Base-by-base conservation (phyloP, 2,113 vertebrate species). In the Hylia prasina region DNA sequence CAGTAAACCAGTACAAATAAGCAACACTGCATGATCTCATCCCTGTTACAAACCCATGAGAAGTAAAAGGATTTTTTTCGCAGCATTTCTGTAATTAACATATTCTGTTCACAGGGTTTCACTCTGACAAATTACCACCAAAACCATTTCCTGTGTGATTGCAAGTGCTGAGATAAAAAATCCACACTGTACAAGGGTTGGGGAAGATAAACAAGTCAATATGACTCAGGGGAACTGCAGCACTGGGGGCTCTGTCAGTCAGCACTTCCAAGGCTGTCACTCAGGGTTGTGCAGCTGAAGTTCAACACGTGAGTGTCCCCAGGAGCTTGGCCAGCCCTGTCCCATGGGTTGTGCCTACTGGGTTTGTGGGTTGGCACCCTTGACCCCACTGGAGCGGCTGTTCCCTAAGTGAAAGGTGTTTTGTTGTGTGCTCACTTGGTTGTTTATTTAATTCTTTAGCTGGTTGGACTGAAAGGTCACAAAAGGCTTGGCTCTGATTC, bases 171-270 rank as follows among this genome's bases (percentile, higher is more conserved):
- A 97, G 78, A 76, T 96, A 94, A 47, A 83, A 95, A 96, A 89
- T 65, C 24, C 9, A 1, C 81, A 9, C 44, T 96, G 45, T 96
- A 75, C 84, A 96, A 84, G 82, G 45, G 11, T 76, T 75, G 79
- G 89, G 12, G 22, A 14, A 61, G 28, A 64, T 53, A 47, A 11
- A 37, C 65, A 89, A 98, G 96, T 97, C 96, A 97, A 56, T 97
- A 76, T 98, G 97, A 97, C 85, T 94, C 95, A 95, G 4, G 45
- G 24, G 69, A 63, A 25, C 87, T 75, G 73, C 70, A 57, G 92
- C 80, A 18, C 7, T 47, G 47, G 23, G 35, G 48, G 28, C 23
- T 72, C 33, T 58, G 60, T 69, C 81, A 83, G 35, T 16, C 89
- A 57, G 7, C 45, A 7, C 28, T 39, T 45, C 35, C 51, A 30